A percentile compares a stretch with the other conserved stretches of the same genome.
phyloP scores from a whole-genome alignment of 2,113 vertebrate species.

The Irena cyanogastra region DNA sequence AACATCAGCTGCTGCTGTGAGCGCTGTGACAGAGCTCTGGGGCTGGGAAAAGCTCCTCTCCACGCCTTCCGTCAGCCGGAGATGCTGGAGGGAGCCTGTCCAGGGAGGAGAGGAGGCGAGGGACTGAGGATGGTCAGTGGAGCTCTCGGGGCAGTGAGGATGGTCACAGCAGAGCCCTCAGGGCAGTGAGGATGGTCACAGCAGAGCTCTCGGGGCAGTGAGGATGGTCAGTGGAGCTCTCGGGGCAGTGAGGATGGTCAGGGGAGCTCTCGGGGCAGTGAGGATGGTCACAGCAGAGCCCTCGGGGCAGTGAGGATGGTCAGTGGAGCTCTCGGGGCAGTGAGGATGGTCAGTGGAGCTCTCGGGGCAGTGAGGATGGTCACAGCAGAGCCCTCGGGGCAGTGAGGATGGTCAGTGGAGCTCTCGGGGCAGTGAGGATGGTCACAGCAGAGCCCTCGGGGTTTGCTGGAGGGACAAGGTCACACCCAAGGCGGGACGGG shows the following conservation, averaged over 20 bases:
- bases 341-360: too few relatives aligned
- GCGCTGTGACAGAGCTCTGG: neutral
- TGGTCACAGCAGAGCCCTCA: neutral
- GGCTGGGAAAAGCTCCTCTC: neutral
- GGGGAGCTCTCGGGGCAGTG: too few relatives aligned
- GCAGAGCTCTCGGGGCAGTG: too few relatives aligned
- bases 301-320: too few relatives aligned
- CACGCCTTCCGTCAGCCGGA: neutral
- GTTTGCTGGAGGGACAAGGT: neutral
- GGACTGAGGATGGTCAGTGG: neutral
- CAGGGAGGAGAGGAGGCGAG: neutral
- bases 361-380: too few relatives aligned
- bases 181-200: neutral
- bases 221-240: too few relatives aligned
- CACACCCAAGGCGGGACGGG: rapidly evolving
- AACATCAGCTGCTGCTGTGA: neutral
- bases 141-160: neutral
- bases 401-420: neutral
- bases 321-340: too few relatives aligned
- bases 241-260: too few relatives aligned
- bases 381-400: too few relatives aligned
- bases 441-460: neutral
- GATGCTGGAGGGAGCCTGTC: rapidly evolving
- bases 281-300: too few relatives aligned
- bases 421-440: too few relatives aligned